Evolutionary conservation across 2,888 invertebrate species (phyloP).

Genomic region (Ganaspis brasiliensis): DNA sequence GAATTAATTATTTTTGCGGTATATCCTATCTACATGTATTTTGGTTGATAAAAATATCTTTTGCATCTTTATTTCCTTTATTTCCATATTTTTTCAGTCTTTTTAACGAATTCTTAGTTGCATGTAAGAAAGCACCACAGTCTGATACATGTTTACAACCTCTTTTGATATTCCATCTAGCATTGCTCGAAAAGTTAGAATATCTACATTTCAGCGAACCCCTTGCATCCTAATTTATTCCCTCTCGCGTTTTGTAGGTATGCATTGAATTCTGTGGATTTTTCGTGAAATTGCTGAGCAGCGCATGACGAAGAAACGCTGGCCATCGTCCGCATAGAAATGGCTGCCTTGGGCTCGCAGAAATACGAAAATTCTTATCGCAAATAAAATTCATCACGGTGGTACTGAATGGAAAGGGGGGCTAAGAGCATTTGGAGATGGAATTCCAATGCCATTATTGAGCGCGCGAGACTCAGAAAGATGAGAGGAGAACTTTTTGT

Average conservation of each 20-base stretch:
- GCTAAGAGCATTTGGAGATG: constrained; percentile 51
- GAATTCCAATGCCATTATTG: constrained; percentile 66
- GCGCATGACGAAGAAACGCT: constrained; percentile 44
- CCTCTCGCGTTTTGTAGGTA: constrained; percentile 65
- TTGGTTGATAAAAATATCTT: background rate
- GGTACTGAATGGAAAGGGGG: constrained; percentile 42
- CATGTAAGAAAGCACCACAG: constrained; percentile 9
- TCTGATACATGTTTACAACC: constrained; percentile 41
- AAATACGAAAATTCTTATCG: constrained; percentile 73
- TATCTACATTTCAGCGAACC: constrained; percentile 38
- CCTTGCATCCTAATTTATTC: constrained; percentile 71
- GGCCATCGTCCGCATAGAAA: constrained; percentile 69
- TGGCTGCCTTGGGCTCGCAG: constrained; percentile 62
- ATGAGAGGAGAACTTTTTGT: constrained; percentile 50
- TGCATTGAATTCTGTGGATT: constrained; percentile 74
- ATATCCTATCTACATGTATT: background rate
- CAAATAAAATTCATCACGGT: constrained; percentile 71
- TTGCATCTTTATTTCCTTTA: background rate
- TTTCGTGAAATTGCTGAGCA: constrained; percentile 70
- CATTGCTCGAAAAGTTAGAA: constrained; percentile 40
- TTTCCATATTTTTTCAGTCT: constrained; percentile 9
- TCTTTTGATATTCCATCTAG: constrained; percentile 58
- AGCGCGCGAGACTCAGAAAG: constrained; percentile 48
- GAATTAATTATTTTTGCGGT: too few relatives aligned
- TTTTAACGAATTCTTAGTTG: constrained; percentile 35